Evolutionary conservation across 2,888 invertebrate species (phyloP).

Genomic region (Anodontia alba): DNA sequence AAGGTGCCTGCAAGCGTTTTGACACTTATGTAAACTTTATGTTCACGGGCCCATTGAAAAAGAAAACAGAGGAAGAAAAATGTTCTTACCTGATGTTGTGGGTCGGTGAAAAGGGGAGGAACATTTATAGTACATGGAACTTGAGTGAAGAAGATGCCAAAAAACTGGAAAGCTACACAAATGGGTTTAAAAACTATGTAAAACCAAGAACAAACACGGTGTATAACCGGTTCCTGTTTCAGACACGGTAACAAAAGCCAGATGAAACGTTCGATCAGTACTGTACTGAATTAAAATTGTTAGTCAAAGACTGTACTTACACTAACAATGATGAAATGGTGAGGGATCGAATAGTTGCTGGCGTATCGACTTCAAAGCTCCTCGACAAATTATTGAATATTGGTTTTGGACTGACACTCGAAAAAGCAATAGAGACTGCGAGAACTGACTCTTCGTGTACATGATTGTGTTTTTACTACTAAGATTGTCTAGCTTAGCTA

Average conservation of each 20-base stretch:
- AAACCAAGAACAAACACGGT: not conserved
- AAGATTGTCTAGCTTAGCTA: too few species aligned
- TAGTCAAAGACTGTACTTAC: constrained; percentile 4
- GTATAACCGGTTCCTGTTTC: not conserved
- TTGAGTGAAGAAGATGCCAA: not conserved
- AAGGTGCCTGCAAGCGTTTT: not conserved
- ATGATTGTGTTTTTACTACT: too few species aligned
- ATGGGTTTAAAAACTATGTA: not conserved
- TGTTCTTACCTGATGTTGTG: too few species aligned
- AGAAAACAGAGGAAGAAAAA: too few species aligned
- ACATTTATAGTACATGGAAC: not conserved
- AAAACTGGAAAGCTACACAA: not conserved
- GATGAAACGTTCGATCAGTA: constrained; percentile 1
- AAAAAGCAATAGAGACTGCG: not conserved
- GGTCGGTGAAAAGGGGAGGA: too few species aligned
- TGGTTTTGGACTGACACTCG: not conserved
- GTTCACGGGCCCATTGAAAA: too few species aligned
- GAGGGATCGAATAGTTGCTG: not conserved
- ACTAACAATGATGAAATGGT: not conserved
- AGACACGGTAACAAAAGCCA: not conserved
- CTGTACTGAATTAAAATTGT: not conserved
- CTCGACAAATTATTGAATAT: not conserved
- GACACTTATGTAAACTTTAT: too few species aligned
- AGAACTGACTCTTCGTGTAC: not conserved
- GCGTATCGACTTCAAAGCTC: not conserved